Base-by-base conservation (phyloP, 1,140 invertebrate species). In the Nasonia giraulti region DNA sequence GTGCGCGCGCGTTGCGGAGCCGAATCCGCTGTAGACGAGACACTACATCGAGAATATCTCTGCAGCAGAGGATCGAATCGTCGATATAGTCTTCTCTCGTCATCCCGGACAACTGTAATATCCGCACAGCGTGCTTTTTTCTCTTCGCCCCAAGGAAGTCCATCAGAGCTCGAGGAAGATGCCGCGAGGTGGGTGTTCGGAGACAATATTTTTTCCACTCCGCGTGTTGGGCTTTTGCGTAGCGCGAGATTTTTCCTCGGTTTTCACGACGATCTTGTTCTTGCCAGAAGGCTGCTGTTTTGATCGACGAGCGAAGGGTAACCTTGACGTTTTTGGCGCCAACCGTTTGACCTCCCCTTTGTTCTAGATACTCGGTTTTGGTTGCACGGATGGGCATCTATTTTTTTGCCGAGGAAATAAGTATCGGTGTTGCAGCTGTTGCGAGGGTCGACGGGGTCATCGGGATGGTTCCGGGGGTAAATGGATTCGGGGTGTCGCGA, bases 251-350 rank as follows among this genome's bases (percentile, higher is more conserved):
- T 77, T 44, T 6, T 23, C 55, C 31, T 55, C 12, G 10, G 17
- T 62, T 62, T 47, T 23, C 7, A 33, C n/a, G 40, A 44, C 40
- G 40, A 44, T 44, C 10, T 44, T 44, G 40, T 10, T 44, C 40
- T 40, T 8, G 37, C 6, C 33, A 6, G 33, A 37, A 6, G 33
- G 40, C 7, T 44, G 40, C 7, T 44, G 6, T 44, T 44, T 44
- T 7, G 40, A 44, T 44, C 5, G 40, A 44, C 5, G 40, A 44
- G 40, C 40, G 33, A 37, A 8, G 40, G 40, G 23, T 80, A 80
- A 80, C 62, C 62, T 69, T 80, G n/a, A 27, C 3, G 37, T 20
- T 80, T 80, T 80, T 80, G 78, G 78, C 78, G 78, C 78, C 62
- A 80, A 80, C 44, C 62, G 7, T 79, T 79, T 17, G 8, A 79